Base-by-base conservation (phyloP, 2,888 invertebrate species). In the Bembecia ichneumoniformis region DNA sequence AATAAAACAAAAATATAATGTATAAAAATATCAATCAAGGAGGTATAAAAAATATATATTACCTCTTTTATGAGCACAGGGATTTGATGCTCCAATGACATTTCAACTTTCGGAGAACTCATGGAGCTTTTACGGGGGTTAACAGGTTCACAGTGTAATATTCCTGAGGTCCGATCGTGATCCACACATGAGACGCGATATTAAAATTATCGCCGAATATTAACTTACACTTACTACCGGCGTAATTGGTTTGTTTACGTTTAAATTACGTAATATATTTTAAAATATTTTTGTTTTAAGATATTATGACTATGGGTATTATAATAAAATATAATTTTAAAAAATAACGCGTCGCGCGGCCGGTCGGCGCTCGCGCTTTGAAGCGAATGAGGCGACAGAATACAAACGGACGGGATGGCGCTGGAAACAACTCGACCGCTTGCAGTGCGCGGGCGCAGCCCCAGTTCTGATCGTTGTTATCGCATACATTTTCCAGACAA, bases 31-130 rank as follows among this genome's bases (percentile, higher is more conserved):
- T 28, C 28, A 9, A 28, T 28, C 9, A 28, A 28, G n/a, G n/a
- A n/a, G n/a, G 28, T 28, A 2, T 28, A 2, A 9, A 9, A 28
- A 28, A 28, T 7, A 9, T 9, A 28, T 28, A 17, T 65, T 81
- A 87, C 86, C 86, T 87, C 77, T 60, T 84, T 77, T 59, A 84
- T 73, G 54, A 87, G 67, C 58, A 73, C 80, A 63, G 84, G 82
- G 58, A 83, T 74, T 68, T 80, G 80, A 55, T 74, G 82, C 57
- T 84, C 84, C 71, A 84, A 64, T 53, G 86, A 82, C 81, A 86
- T 80, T 61, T 82, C 78, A 55, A 79, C 60, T 62, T 77, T 74
- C 11, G 78, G 74, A 56, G 83, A 79, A 69, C 75, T 79, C 76
- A 78, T 82, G 67, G 15, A 47, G 50, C 52, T 28, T 28, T 28